Percentiles rank a stretch among this genome's conserved stretches.
These are phyloP conservation scores for Oxyteleia sp. DNA, from an alignment of 2,888 invertebrate genomes.

Conservation along the genomic window DNA sequence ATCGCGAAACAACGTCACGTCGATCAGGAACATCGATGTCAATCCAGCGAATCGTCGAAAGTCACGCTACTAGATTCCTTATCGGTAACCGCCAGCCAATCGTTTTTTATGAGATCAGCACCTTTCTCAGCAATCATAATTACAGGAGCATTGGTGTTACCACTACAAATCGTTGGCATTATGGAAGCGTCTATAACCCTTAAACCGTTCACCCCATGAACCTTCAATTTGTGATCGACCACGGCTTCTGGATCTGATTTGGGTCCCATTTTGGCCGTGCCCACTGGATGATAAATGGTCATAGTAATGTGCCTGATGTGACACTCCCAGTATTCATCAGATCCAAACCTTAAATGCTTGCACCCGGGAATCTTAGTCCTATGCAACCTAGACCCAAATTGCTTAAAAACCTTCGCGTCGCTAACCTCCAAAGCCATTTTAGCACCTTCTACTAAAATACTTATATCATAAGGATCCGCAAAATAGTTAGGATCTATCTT, in stretches of 20 bases:
- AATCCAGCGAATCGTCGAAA: constrained; percentile 56
- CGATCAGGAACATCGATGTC: constrained; percentile 66
- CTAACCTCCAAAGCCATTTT: constrained; percentile 92
- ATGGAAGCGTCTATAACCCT: constrained; percentile 95
- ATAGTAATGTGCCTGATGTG: constrained; percentile 95
- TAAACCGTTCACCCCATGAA: constrained; percentile 93
- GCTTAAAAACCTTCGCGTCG: constrained; percentile 93
- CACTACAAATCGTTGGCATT: constrained; percentile 95
- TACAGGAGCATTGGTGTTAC: constrained; percentile 96
- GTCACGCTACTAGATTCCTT: constrained; percentile 58
- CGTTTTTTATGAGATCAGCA: constrained; percentile 94
- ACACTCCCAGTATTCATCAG: constrained; percentile 95
- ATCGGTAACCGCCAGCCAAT: constrained; percentile 89
- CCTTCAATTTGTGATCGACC: constrained; percentile 93
- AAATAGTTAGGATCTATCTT: constrained; percentile 97
- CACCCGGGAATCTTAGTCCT: constrained; percentile 94
- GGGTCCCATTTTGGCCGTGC: constrained; percentile 96
- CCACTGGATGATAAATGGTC: constrained; percentile 96
- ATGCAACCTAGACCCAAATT: constrained; percentile 93
- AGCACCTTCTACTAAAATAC: constrained; percentile 94
- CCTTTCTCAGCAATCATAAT: constrained; percentile 97
- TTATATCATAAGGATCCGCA: constrained; percentile 92
- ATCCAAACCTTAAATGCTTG: constrained; percentile 91
- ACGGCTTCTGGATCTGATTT: constrained; percentile 93
- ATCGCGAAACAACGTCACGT: constrained; percentile 16